Evolutionary conservation across 2,797 vertebrate genomes (phyloP).

Genomic region (Agapornis canus): DNA sequence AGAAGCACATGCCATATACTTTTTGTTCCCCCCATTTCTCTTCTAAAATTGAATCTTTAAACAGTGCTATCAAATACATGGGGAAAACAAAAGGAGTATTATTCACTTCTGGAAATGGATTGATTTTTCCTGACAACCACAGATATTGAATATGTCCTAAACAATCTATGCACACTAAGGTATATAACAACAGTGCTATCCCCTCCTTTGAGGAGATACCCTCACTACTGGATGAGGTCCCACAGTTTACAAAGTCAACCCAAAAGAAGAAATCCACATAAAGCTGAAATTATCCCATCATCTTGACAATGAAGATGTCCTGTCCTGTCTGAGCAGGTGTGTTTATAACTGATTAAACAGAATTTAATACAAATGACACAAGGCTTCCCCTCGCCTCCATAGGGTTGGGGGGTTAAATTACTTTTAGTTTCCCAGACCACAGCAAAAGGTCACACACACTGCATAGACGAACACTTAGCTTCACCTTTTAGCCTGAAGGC

Average conservation of each 20-base stretch:
- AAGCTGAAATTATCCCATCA: background rate
- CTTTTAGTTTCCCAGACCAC: background rate
- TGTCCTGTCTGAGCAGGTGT: background rate
- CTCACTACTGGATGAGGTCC: background rate
- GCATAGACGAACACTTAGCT: background rate
- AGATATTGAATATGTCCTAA: background rate
- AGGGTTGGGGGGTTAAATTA: fast-evolving
- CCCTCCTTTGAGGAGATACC: background rate
- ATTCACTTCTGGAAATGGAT: background rate
- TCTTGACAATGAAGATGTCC: background rate
- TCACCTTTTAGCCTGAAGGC: background rate
- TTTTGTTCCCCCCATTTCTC: background rate
- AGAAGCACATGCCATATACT: background rate
- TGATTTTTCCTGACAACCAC: background rate
- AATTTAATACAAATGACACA: background rate
- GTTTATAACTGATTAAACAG: background rate
- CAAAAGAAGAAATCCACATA: background rate
- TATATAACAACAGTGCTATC: background rate
- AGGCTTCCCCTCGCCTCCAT: background rate
- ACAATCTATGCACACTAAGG: background rate
- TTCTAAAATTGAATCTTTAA: background rate
- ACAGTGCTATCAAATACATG: fast-evolving
- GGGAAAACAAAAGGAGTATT: background rate
- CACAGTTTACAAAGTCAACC: background rate
- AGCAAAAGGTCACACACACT: background rate